These are phyloP conservation scores for Charanyca ferruginea DNA, from an alignment of 2,888 invertebrate genomes.

Conservation along the genomic window DNA sequence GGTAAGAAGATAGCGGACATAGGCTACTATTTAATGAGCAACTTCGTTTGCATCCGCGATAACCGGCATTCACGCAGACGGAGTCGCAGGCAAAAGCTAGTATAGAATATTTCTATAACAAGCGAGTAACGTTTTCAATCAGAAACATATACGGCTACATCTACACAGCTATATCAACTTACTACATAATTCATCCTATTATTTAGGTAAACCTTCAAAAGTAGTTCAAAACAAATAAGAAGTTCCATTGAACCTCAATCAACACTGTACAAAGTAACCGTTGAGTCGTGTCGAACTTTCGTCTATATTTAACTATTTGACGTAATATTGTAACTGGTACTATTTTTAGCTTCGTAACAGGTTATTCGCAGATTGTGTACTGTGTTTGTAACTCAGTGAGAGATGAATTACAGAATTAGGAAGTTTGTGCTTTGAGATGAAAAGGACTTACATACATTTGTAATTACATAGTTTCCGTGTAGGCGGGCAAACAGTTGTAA, in stretches of 20 bases:
- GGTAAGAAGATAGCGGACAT: too few relatives aligned
- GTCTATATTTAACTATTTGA: slow-evolving; percentile 31
- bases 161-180: neutral
- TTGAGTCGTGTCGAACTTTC: slow-evolving; percentile 15
- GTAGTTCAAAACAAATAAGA: slow-evolving; percentile 2
- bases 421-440: neutral
- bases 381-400: neutral
- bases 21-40: too few relatives aligned
- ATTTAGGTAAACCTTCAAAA: neutral
- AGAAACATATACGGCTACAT: neutral
- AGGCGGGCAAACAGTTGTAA: neutral
- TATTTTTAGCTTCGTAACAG: slow-evolving; percentile 18
- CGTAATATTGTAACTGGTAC: slow-evolving; percentile 28
- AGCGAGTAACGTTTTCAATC: neutral
- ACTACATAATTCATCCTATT: neutral
- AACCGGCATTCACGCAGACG: too few relatives aligned
- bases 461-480: slow-evolving; percentile 6
- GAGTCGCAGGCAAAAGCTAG: too few relatives aligned
- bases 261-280: slow-evolving; percentile 4
- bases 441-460: slow-evolving; percentile 11
- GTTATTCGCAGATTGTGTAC: slow-evolving; percentile 28
- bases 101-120: too few relatives aligned
- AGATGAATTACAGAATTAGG: slow-evolving; percentile 11
- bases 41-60: too few relatives aligned
- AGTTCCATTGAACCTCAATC: slow-evolving; percentile 19